Evolutionary conservation across 2,113 vertebrate species (phyloP).

Genomic region (Microcebus lehilahytsara): DNA sequence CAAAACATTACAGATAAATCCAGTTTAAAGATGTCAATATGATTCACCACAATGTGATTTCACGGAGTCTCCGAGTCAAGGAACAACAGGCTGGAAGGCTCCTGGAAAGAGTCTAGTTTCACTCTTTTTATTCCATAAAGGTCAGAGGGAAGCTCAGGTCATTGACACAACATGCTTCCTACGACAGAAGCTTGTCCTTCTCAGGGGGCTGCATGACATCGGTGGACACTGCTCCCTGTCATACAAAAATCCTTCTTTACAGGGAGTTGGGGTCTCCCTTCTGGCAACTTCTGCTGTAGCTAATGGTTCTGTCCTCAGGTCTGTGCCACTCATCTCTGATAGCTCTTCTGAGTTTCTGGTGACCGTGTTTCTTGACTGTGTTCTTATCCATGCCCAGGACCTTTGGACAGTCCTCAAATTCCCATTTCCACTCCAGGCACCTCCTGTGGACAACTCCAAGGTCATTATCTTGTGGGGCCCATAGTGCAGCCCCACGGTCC

Average conservation of each 20-base stretch:
- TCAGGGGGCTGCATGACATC: background rate
- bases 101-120: background rate
- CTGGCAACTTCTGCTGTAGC: background rate
- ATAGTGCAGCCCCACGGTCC: background rate
- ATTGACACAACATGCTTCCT: background rate
- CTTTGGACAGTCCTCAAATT: background rate
- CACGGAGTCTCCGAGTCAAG: conserved; percentile 11
- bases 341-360: background rate
- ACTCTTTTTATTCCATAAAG: background rate
- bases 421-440: background rate
- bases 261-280: background rate
- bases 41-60: conserved; percentile 33
- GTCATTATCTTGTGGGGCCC: background rate
- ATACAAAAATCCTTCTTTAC: background rate
- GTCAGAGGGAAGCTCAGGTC: background rate
- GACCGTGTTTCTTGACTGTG: background rate
- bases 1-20: background rate
- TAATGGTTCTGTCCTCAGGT: background rate
- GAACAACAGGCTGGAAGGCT: background rate
- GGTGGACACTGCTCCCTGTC: background rate
- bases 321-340: background rate
- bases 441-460: background rate
- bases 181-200: background rate
- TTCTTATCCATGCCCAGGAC: background rate
- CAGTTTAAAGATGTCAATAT: background rate